Percentiles rank a stretch among this genome's conserved stretches.
Evolutionary conservation across 1,140 invertebrate genomes (phyloP).

Genomic region (Bombus sibiricus): DNA sequence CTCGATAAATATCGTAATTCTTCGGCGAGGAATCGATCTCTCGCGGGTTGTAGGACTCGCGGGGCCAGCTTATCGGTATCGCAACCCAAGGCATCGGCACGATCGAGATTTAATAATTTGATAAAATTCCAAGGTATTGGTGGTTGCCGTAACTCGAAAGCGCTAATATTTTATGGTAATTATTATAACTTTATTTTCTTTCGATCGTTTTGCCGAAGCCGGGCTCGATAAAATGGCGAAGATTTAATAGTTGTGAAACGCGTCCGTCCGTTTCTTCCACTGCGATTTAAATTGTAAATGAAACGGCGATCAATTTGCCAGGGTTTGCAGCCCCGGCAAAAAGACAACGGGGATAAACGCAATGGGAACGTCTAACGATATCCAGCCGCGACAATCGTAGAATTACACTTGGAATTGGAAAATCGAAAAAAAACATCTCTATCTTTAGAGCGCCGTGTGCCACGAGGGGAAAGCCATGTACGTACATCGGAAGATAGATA

Average conservation of each 20-base stretch:
- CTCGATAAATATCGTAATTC: conserved; percentile 57
- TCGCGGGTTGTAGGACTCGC: background rate
- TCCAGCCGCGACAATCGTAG: conserved; percentile 4
- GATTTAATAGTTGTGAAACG: conserved; percentile 38
- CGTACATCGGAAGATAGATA: conserved; percentile 2
- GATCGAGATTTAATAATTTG: conserved; percentile 40
- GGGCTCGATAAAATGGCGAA: background rate
- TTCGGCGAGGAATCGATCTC: conserved; percentile 32
- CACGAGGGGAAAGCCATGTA: background rate
- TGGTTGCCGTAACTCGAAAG: background rate
- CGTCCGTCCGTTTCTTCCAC: conserved; percentile 30
- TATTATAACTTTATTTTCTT: conserved; percentile 55
- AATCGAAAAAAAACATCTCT: background rate
- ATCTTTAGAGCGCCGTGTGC: conserved; percentile 17
- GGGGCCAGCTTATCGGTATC: conserved; percentile 8
- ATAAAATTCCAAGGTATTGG: conserved; percentile 43
- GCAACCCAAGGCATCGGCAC: background rate
- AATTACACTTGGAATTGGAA: conserved; percentile 3
- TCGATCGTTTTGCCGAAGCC: conserved; percentile 36
- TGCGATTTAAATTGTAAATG: conserved; percentile 51
- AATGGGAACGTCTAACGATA: conserved; percentile 6
- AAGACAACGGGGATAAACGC: background rate
- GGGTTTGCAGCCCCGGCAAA: background rate
- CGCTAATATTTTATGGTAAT: conserved; percentile 39
- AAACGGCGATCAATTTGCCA: conserved; percentile 35